These are phyloP conservation scores for Dione juno DNA, from an alignment of 2,888 invertebrate genomes.

Conservation along the genomic window DNA sequence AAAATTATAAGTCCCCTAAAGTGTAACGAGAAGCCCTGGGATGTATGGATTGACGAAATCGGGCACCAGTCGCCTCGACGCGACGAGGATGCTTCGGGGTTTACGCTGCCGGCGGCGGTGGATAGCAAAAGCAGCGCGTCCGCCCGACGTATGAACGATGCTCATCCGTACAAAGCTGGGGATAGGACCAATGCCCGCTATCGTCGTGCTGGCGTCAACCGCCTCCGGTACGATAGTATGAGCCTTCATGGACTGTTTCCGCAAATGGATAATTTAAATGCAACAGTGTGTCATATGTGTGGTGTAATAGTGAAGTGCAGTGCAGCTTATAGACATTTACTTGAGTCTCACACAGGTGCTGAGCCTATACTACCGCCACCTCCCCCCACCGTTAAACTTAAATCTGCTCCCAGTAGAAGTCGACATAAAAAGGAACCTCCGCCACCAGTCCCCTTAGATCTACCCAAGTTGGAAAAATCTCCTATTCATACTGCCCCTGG, in stretches of 20 bases:
- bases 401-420: slow-evolving; percentile 62
- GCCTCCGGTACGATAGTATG: slow-evolving; percentile 85
- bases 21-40: slow-evolving; percentile 81
- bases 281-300: slow-evolving; percentile 91
- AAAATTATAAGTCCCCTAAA: slow-evolving; percentile 77
- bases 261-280: slow-evolving; percentile 89
- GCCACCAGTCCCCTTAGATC: slow-evolving; percentile 68
- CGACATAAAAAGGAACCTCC: slow-evolving; percentile 74
- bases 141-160: slow-evolving; percentile 59
- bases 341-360: slow-evolving; percentile 77
- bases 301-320: slow-evolving; percentile 90
- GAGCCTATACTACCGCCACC: slow-evolving; percentile 77
- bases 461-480: slow-evolving; percentile 69
- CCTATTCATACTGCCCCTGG: slow-evolving; percentile 69
- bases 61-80: slow-evolving; percentile 76
- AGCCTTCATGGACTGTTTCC: slow-evolving; percentile 90
- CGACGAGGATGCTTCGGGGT: slow-evolving; percentile 66
- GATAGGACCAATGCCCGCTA: slow-evolving; percentile 56
- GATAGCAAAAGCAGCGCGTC: slow-evolving; percentile 63
- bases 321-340: slow-evolving; percentile 89
- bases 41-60: slow-evolving; percentile 79
- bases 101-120: slow-evolving; percentile 63
- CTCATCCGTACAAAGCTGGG: slow-evolving; percentile 65
- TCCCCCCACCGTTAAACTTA: slow-evolving; percentile 66
- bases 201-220: slow-evolving; percentile 78